A percentile compares a stretch with the other conserved stretches of the same genome.
Conservation (phyloP, 2,113 vertebrate genomes). For the Eubucco bourcierii region DNA sequence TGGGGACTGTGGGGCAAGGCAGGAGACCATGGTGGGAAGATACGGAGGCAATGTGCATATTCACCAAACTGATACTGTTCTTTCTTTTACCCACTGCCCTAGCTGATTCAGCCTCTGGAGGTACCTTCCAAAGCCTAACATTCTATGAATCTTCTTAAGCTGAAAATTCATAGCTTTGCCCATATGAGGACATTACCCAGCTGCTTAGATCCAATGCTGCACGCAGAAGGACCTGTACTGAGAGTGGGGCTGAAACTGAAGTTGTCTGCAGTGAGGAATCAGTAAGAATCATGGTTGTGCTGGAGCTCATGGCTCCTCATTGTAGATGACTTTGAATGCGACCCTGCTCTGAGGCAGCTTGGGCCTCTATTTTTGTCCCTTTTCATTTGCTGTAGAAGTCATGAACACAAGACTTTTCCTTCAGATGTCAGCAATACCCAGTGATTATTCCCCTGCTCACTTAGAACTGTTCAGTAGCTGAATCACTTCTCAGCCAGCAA, state of each 20-base stretch:
- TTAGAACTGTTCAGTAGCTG: constrained; percentile 42
- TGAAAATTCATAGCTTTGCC: not conserved
- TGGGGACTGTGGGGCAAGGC: not conserved
- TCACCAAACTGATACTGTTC: not conserved
- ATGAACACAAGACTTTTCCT: constrained; percentile 41
- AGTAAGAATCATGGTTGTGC: no score
- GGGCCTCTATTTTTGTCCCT: constrained; percentile 30
- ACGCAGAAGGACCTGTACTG: not conserved
- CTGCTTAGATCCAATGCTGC: not conserved
- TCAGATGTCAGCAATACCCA: constrained; percentile 36
- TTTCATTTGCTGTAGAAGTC: not conserved
- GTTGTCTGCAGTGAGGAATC: not conserved
- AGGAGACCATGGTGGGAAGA: not conserved
- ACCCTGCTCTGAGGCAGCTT: not conserved
- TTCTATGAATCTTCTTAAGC: not conserved
- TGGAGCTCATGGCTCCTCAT: not conserved
- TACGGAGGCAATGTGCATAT: not conserved
- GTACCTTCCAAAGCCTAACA: no score
- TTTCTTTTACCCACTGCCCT: not conserved
- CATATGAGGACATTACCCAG: not conserved
- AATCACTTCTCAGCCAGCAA: constrained; percentile 45
- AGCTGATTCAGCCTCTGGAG: no score
- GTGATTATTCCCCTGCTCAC: constrained; percentile 35
- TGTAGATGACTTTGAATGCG: not conserved
- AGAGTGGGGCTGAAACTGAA: not conserved